Evolutionary conservation across 2,888 invertebrate genomes (phyloP), one percentile per base, ranked within the genome.

Genomic region (Caenorhabditis zanzibari): DNA sequence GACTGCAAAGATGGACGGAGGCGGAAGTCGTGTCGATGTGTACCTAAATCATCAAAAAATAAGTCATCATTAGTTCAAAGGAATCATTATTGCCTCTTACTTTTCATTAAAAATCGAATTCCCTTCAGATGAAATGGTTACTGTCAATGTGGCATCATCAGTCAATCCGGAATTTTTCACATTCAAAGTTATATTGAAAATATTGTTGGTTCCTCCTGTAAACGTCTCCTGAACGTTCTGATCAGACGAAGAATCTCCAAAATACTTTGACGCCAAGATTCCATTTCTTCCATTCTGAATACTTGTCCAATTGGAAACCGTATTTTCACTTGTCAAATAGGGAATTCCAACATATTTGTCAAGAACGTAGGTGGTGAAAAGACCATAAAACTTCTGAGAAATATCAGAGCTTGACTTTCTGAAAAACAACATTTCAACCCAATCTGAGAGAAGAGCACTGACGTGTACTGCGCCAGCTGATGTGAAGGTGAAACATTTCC

Each of bases 301-400:
- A 19, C 2, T 58, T 3, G 38, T 28, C 71, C 71, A 71, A 26
- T 58, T 58, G 10, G 44, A 24, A 32, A 28, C 28, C 9, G n/a
- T 26, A 14, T 24, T 26, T 19, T 58, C 58, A 32, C 12, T 44
- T 0, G 71, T 44, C 6, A 44, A 41, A 26, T 71, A 44, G 6
- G 44, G 2, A 12, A 44, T 58, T 28, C 41, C 71, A 9, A 71
- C 9, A 10, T 19, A 10, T n/a, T 58, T 19, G 5, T 47, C 41
- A 10, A 71, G 9, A 3, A 47, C 28, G 24, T 71, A 71, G 1
- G 71, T 71, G 5, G 71, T 71, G 44, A 71, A 71, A 14, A 71
- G 44, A 0, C 71, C 58, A 28, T 26, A 9, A 26, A 71, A 71
- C 22, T 71, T 41, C n/a, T 71, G 71, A 28, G 28, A n/a, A 7